These are phyloP conservation scores for Zygaena filipendulae DNA, from an alignment of 2,888 invertebrate genomes.

Conservation along the genomic window DNA sequence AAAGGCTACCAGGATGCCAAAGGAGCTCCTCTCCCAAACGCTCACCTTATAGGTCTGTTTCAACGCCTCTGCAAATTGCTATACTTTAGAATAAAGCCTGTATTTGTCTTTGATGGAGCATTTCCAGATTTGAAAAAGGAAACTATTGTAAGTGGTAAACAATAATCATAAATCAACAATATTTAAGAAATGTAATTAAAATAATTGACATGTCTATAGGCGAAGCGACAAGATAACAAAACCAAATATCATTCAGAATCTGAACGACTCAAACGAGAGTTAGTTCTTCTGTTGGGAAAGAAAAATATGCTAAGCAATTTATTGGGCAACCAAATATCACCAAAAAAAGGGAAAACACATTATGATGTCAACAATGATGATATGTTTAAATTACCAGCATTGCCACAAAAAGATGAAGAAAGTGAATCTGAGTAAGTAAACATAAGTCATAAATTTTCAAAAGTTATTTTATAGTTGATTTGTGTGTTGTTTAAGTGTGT, in stretches of 20 bases:
- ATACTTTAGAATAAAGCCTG: conserved; percentile 94
- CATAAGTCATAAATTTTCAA: background rate
- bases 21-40: conserved; percentile 85
- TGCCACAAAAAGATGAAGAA: conserved; percentile 37
- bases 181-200: conserved; percentile 13
- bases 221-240: conserved; percentile 79
- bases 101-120: conserved; percentile 98
- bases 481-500: too few species aligned
- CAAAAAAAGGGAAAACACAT: conserved; percentile 35
- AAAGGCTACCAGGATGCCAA: conserved; percentile 93
- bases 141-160: conserved; percentile 92
- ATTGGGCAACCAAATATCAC: conserved; percentile 65
- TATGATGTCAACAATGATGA: conserved; percentile 54
- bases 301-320: conserved; percentile 81
- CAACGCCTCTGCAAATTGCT: conserved; percentile 95
- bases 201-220: too few species aligned
- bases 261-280: conserved; percentile 77
- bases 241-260: conserved; percentile 77
- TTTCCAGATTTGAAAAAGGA: conserved; percentile 92
- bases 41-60: conserved; percentile 93
- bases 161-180: conserved; percentile 20
- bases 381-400: conserved; percentile 74
- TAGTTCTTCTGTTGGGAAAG: conserved; percentile 78
- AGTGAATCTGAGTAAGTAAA: conserved; percentile 58
- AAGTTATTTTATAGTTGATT: too few species aligned